phyloP scores from a whole-genome alignment of 2,113 vertebrate species.

The Aplodontia rufa region DNA sequence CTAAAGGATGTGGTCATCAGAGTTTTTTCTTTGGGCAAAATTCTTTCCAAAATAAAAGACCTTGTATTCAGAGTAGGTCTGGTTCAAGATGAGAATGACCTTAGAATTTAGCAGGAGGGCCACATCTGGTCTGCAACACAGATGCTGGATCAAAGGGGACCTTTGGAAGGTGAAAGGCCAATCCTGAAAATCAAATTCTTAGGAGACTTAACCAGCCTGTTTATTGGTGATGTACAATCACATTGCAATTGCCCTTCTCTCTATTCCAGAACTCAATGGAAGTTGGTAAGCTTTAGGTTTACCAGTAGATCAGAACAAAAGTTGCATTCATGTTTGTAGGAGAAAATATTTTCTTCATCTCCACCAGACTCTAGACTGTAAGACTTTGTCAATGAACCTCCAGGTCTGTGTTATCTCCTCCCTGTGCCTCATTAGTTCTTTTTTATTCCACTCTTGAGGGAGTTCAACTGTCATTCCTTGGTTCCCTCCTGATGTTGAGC shows the following conservation, averaged over 20 bases:
- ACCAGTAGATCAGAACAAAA: no score
- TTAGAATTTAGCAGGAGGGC: background rate
- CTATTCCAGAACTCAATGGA: no score
- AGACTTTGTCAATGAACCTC: background rate
- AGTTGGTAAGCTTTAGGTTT: background rate
- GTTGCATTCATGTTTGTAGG: background rate
- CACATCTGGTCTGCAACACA: background rate
- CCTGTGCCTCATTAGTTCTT: background rate
- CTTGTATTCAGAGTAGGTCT: background rate
- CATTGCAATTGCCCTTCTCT: rapidly evolving
- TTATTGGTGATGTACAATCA: rapidly evolving
- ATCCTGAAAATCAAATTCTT: background rate
- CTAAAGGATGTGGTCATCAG: background rate
- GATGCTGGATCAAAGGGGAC: background rate
- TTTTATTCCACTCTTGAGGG: background rate
- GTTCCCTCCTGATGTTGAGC: background rate
- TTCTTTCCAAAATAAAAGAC: background rate
- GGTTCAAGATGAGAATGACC: background rate
- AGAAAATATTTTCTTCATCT: background rate
- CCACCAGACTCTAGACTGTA: background rate
- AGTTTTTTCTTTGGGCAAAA: background rate
- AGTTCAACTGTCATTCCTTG: no score
- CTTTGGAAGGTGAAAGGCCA: background rate
- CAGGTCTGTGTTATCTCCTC: background rate
- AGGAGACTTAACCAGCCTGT: background rate